Percentiles rank a stretch among this genome's conserved stretches.
These are phyloP conservation scores for Protophormia terraenovae DNA, from an alignment of 2,888 invertebrate genomes.

Conservation along the genomic window DNA sequence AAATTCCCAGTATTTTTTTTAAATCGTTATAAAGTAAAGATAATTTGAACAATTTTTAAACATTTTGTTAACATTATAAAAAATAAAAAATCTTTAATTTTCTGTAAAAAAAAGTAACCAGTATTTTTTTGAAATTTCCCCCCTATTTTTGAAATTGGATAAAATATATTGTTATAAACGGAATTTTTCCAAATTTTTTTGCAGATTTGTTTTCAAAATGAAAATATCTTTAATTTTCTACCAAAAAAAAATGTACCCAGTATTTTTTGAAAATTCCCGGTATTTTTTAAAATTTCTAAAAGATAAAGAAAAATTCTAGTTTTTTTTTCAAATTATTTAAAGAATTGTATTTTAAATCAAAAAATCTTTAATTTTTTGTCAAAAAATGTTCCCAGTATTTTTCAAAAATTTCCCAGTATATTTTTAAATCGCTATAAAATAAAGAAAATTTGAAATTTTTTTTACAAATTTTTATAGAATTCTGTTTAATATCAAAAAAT, in stretches of 20 bases:
- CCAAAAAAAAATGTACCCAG: background rate
- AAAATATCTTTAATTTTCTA: background rate
- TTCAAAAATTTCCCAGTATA: background rate
- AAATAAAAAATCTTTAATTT: background rate
- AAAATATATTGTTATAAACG: no score
- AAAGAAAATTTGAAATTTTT: background rate
- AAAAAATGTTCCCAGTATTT: background rate
- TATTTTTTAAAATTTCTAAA: background rate
- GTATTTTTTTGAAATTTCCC: background rate
- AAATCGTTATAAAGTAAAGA: no score
- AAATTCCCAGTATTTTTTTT: background rate
- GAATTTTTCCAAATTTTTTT: no score
- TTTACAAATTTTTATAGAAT: no score
- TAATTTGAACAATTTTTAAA: no score
- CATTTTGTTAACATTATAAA: no score
- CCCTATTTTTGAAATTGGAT: no score
- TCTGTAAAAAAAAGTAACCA: background rate
- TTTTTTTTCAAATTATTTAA: no score
- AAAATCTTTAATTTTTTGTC: no score
- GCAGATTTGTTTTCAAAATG: no score
- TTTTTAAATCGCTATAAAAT: background rate
- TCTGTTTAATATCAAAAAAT: no score
- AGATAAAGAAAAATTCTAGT: background rate
- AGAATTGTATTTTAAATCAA: no score
- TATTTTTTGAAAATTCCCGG: background rate